Evolutionary conservation across 2,888 invertebrate genomes (phyloP).

Genomic region (Antitype chi): DNA sequence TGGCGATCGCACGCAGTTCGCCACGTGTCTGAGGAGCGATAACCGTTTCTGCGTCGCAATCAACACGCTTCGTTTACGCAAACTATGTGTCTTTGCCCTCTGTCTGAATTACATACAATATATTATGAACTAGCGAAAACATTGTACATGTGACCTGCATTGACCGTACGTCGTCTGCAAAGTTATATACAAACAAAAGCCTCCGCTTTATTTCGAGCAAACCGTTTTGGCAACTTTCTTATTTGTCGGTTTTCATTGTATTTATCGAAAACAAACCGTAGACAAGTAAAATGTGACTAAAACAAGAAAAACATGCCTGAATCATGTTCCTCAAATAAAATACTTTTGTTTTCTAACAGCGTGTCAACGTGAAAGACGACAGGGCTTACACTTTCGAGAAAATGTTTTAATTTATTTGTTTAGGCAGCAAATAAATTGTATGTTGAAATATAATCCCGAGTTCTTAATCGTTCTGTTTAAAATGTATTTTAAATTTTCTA

Average conservation of each 20-base stretch:
- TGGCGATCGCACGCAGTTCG: slow-evolving; percentile 75
- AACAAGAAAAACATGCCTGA: slow-evolving; percentile 18
- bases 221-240: slow-evolving; percentile 28
- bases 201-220: slow-evolving; percentile 12
- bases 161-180: slow-evolving; percentile 44
- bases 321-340: slow-evolving; percentile 50
- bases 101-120: slow-evolving; percentile 37
- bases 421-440: slow-evolving; percentile 75
- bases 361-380: slow-evolving; percentile 57
- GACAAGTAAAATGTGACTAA: slow-evolving; percentile 21
- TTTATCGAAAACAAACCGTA: slow-evolving; percentile 16
- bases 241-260: slow-evolving; percentile 8
- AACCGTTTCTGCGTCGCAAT: slow-evolving; percentile 78
- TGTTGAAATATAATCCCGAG: slow-evolving; percentile 75
- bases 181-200: slow-evolving; percentile 23
- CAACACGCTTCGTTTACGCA: slow-evolving; percentile 58
- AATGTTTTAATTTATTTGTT: slow-evolving; percentile 69
- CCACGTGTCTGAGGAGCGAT: slow-evolving; percentile 79
- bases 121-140: slow-evolving; percentile 55
- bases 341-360: slow-evolving; percentile 48
- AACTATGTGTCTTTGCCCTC: slow-evolving; percentile 69
- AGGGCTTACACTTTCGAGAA: slow-evolving; percentile 67
- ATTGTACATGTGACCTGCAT: slow-evolving; percentile 50
- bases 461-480: slow-evolving; percentile 77
- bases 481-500: slow-evolving; percentile 72